Evolutionary conservation across 2,888 invertebrate species (phyloP).

Genomic region (Sisyra nigra): DNA sequence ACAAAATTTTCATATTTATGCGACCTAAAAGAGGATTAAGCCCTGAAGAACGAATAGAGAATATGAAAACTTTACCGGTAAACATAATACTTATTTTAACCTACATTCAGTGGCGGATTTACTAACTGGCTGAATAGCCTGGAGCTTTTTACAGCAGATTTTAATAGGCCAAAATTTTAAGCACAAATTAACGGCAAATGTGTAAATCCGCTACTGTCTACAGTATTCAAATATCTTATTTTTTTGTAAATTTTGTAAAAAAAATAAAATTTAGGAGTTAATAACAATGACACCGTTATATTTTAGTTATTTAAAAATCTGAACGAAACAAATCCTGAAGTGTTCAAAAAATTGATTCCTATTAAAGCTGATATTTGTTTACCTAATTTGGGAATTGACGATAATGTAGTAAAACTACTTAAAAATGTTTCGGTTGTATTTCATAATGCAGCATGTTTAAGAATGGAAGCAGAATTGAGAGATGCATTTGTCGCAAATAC

Average conservation of each 20-base stretch:
- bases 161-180: too few species aligned
- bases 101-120: too few species aligned
- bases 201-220: too few species aligned
- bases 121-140: too few species aligned
- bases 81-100: slow-evolving; percentile 15
- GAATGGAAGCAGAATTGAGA: slow-evolving; percentile 42
- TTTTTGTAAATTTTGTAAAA: too few species aligned
- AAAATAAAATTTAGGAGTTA: too few species aligned
- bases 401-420: too few species aligned
- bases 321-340: slow-evolving; percentile 23
- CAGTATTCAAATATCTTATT: too few species aligned
- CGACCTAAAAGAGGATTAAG: slow-evolving; percentile 49
- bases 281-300: too few species aligned
- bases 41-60: slow-evolving; percentile 37
- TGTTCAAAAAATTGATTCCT: slow-evolving; percentile 43
- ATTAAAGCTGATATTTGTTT: slow-evolving; percentile 46
- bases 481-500: slow-evolving; percentile 42
- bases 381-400: slow-evolving; percentile 36
- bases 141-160: too few species aligned
- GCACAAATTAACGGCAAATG: too few species aligned
- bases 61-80: slow-evolving; percentile 29
- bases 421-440: slow-evolving; percentile 37
- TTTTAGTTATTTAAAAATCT: too few species aligned
- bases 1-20: slow-evolving; percentile 46
- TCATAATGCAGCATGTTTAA: slow-evolving; percentile 48